Conservation (phyloP, 2,113 vertebrate species). For the Ovis canadensis region DNA sequence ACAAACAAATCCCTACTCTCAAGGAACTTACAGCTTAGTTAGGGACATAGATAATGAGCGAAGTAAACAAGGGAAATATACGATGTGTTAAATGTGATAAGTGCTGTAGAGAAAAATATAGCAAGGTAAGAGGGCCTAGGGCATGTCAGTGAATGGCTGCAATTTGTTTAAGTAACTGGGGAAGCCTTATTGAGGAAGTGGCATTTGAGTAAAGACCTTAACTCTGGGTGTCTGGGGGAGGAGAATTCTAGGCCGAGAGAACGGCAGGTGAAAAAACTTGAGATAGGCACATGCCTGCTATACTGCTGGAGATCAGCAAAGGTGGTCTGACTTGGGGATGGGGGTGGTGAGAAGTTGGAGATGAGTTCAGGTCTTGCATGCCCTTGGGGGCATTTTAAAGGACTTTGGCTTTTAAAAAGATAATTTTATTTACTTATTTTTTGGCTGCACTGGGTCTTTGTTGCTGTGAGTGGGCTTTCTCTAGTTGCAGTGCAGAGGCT, state of each 20-base stretch:
- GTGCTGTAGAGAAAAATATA: not conserved
- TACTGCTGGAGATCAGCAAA: not conserved
- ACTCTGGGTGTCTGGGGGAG: not conserved
- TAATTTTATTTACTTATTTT: not conserved
- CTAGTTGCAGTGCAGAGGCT: not conserved
- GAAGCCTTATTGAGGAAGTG: not conserved
- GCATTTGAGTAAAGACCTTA: not conserved
- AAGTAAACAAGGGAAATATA: not conserved
- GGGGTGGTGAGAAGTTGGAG: not conserved
- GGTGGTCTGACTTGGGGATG: fast-evolving
- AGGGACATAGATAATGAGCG: not conserved
- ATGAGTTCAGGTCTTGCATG: not conserved
- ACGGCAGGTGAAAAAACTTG: not conserved
- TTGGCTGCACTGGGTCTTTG: not conserved
- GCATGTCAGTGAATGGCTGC: not conserved
- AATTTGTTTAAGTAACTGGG: not conserved
- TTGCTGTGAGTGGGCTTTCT: not conserved
- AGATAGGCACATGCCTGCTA: not conserved
- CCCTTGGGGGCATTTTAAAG: not conserved
- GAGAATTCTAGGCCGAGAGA: not conserved
- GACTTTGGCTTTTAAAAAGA: not conserved
- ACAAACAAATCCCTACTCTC: not conserved
- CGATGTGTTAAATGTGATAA: not conserved
- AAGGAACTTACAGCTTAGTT: not conserved
- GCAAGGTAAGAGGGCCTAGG: not conserved